These are phyloP conservation scores for Drosophila sp. DNA, from an alignment of 1,140 invertebrate genomes.

Conservation along the genomic window DNA sequence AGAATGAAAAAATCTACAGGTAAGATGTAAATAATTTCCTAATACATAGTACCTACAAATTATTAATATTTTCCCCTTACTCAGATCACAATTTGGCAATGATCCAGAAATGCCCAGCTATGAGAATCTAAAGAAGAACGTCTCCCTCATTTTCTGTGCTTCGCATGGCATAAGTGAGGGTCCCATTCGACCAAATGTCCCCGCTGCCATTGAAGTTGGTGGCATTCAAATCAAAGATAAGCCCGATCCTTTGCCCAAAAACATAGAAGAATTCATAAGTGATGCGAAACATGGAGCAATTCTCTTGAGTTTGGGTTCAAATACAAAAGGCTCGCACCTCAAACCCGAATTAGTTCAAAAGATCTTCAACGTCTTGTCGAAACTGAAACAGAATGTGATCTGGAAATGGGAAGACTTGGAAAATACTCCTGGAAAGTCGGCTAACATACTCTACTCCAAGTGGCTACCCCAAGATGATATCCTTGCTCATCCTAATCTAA, in stretches of 20 bases:
- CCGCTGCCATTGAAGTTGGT: slow-evolving; percentile 16
- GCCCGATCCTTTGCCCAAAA: slow-evolving; percentile 8
- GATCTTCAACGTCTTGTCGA: slow-evolving; percentile 83
- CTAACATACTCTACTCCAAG: slow-evolving; percentile 86
- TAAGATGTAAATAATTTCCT: background rate
- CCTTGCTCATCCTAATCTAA: slow-evolving; percentile 86
- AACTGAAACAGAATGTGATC: slow-evolving; percentile 84
- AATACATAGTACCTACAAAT: background rate
- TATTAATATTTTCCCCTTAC: no score
- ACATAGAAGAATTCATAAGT: slow-evolving; percentile 82
- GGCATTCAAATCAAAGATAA: slow-evolving; percentile 27
- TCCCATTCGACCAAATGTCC: slow-evolving; percentile 21
- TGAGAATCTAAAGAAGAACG: slow-evolving; percentile 4
- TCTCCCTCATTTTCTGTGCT: slow-evolving; percentile 16
- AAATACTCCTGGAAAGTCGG: slow-evolving; percentile 84
- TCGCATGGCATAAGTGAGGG: slow-evolving; percentile 19
- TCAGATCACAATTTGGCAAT: slow-evolving; percentile 8
- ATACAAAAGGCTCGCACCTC: slow-evolving; percentile 78
- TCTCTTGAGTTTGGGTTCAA: slow-evolving; percentile 86
- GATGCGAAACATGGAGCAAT: slow-evolving; percentile 84
- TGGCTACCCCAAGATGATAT: slow-evolving; percentile 89
- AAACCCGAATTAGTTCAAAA: slow-evolving; percentile 72
- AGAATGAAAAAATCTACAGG: slow-evolving; percentile 7
- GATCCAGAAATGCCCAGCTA: slow-evolving; percentile 17
- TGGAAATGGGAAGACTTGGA: slow-evolving; percentile 85